phyloP scores from a whole-genome alignment of 1,140 invertebrate genomes.

The Orussus abietinus region DNA sequence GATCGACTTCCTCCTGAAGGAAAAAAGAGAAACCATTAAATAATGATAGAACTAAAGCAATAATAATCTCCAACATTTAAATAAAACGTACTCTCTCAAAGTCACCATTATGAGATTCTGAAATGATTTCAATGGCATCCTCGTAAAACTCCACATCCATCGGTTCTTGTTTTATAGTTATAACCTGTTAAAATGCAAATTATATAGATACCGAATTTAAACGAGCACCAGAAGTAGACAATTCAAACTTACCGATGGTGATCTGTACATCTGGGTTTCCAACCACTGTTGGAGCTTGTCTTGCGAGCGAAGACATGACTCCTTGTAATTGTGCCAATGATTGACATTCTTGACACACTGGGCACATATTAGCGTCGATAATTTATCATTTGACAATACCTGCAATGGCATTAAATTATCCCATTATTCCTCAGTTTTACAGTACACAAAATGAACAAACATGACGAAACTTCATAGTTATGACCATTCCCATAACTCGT shows the following conservation, averaged over 20 bases:
- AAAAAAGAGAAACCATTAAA: neutral
- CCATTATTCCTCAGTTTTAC: slow-evolving; percentile 7
- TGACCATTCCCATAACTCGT: slow-evolving; percentile 1
- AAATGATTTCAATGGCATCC: slow-evolving; percentile 25
- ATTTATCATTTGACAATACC: slow-evolving; percentile 41
- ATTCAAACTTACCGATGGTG: too few relatives aligned
- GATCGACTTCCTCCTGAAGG: slow-evolving; percentile 9
- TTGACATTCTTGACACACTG: slow-evolving; percentile 45
- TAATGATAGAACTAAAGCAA: too few relatives aligned
- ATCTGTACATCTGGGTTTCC: slow-evolving; percentile 22
- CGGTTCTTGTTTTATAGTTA: slow-evolving; percentile 42
- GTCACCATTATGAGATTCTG: slow-evolving; percentile 20
- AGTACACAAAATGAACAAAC: neutral
- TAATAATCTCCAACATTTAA: neutral
- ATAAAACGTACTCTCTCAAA: slow-evolving; percentile 26
- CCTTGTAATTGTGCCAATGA: slow-evolving; percentile 49
- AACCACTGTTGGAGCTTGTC: slow-evolving; percentile 48
- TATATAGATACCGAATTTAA: slow-evolving; percentile 1
- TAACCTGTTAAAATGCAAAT: slow-evolving; percentile 12
- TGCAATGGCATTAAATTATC: slow-evolving; percentile 23
- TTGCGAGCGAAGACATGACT: slow-evolving; percentile 45
- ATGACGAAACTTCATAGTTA: neutral
- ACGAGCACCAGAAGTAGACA: too few relatives aligned
- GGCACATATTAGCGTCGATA: slow-evolving; percentile 47
- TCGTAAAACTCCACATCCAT: slow-evolving; percentile 33